Percentiles rank a stretch among this genome's conserved stretches.
These are phyloP conservation scores for Willisornis vidua DNA, from an alignment of 2,113 vertebrate genomes.

Conservation along the genomic window DNA sequence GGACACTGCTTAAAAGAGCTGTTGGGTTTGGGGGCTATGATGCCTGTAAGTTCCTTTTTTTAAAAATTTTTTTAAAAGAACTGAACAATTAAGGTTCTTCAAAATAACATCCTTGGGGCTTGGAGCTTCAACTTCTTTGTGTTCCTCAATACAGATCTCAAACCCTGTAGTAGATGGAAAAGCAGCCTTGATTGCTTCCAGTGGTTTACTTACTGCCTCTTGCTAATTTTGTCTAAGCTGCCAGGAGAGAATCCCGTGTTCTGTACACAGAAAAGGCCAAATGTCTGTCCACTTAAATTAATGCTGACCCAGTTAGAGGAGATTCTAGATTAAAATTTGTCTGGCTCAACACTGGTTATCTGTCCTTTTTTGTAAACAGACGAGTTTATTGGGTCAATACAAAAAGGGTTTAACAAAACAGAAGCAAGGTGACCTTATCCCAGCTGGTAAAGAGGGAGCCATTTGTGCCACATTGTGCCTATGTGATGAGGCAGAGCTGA, in stretches of 20 bases:
- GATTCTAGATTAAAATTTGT: conserved; percentile 12
- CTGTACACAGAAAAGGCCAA: not conserved
- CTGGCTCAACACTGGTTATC: not conserved
- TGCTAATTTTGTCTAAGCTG: not conserved
- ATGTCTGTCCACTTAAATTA: not conserved
- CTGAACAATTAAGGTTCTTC: not conserved
- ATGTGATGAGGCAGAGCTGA: not conserved
- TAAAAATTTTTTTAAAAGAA: not conserved
- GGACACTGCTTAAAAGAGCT: not conserved
- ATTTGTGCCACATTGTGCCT: no score
- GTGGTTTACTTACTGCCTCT: not conserved
- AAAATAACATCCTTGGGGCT: not conserved
- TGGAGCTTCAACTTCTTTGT: not conserved
- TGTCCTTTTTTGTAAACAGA: not conserved
- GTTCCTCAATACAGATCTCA: not conserved
- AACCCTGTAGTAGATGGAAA: not conserved
- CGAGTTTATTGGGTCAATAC: not conserved
- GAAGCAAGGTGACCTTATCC: conserved; percentile 47
- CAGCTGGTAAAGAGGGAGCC: not conserved
- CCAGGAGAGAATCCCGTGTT: not conserved
- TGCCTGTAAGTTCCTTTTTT: not conserved
- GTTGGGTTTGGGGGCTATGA: not conserved
- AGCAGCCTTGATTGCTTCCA: not conserved
- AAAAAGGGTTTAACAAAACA: conserved; percentile 8
- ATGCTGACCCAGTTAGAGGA: not conserved